Evolutionary conservation across 2,113 vertebrate species (phyloP).

Genomic region (Trematocara stigmaticum): DNA sequence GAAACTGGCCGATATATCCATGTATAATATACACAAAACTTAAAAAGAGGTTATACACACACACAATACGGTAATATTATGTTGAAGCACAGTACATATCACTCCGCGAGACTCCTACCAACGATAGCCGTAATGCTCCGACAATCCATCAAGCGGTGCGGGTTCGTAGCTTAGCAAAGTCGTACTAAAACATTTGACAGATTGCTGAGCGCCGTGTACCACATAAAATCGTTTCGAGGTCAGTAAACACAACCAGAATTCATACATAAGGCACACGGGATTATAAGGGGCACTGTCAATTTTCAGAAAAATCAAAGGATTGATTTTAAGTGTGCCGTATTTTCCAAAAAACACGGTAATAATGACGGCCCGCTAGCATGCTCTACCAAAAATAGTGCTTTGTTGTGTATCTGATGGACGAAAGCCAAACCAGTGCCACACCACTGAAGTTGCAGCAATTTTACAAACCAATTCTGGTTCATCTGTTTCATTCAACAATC

Average conservation of each 20-base stretch:
- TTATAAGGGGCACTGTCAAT: neutral
- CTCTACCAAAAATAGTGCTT: neutral
- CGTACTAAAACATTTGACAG: too few species aligned
- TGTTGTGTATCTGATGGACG: accelerated
- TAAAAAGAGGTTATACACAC: too few species aligned
- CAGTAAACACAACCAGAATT: too few species aligned
- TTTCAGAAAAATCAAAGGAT: neutral
- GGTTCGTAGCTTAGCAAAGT: neutral
- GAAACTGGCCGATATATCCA: too few species aligned
- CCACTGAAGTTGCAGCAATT: neutral
- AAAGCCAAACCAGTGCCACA: neutral
- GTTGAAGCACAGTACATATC: neutral
- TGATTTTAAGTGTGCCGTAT: accelerated
- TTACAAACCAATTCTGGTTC: accelerated
- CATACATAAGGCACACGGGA: accelerated
- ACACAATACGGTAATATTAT: too few species aligned
- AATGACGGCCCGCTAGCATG: accelerated
- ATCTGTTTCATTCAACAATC: accelerated
- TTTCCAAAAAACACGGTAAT: neutral
- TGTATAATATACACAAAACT: too few species aligned
- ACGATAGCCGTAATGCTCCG: accelerated
- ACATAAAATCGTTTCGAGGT: too few species aligned
- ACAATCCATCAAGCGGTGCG: neutral
- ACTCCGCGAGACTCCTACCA: neutral
- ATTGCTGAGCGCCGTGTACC: too few species aligned